Base-by-base conservation (phyloP, 2,888 invertebrate species). In the Scaptomyza reducta region DNA sequence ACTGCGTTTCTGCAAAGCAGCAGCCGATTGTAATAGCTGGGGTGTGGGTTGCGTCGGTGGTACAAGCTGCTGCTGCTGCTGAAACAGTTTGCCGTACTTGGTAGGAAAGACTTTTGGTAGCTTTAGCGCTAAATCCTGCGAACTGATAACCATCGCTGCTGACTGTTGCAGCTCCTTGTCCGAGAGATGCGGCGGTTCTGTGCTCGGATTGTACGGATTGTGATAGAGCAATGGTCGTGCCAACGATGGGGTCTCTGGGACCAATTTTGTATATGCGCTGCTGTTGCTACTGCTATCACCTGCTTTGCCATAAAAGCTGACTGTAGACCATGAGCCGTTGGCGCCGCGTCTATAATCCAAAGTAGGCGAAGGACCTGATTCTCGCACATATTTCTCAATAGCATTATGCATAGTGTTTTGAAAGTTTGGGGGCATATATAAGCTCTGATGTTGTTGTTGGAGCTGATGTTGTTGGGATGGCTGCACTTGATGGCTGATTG, bases 351-450 rank as follows among this genome's bases (percentile, higher is more conserved):
- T 70, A 33, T 83, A 80, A 9, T 90, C 88, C 9, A 85, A 42
- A 11, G 60, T 77, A 16, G 87, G 78, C 7, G 79, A 79, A 5
- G 80, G 73, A 0, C 83, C 61, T 29, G 79, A 54, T 27, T 82
- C 83, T 3, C 84, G 46, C 1, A 85, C 80, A 57, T 87, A 85
- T 47, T 82, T 85, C 35, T 85, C 83, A 14, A 85, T 87, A n/a
- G 87, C 86, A 71, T 68, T 82, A 38, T 87, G 72, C 25, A 87
- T 83, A 7, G 87, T 82, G 18, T 66, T 79, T 38, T 85, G 77
- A 55, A 90, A 90, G 31, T 90, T 90, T 33, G 88, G 82, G 9
- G 89, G 84, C 82, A 90, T 89, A 35, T 90, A 90, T 29, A 90
- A 71, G 51, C 86, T 89, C 47, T 81, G 86, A 66, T 90, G 89